phyloP scores from a whole-genome alignment of 1,140 invertebrate species.

The Heliconius melpomene region DNA sequence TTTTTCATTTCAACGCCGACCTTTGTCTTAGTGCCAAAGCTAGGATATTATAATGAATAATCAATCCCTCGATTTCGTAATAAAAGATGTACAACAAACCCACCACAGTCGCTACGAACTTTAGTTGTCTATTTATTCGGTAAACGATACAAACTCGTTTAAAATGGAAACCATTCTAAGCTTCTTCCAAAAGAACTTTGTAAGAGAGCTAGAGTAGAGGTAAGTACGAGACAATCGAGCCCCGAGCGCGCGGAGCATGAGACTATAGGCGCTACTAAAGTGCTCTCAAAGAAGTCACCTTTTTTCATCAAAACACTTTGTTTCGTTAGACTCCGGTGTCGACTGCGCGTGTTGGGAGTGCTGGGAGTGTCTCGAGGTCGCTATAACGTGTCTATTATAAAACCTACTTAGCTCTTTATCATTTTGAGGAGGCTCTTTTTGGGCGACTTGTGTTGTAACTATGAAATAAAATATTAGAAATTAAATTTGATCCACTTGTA shows the following conservation, averaged over 20 bases:
- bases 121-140: no score
- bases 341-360: neutral
- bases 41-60: no score
- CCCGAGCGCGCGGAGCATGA: neutral
- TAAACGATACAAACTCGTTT: no score
- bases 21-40: no score
- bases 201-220: constrained; percentile 9
- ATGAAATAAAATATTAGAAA: no score
- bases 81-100: no score
- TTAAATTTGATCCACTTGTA: no score
- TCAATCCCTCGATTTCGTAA: no score
- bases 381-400: neutral
- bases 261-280: constrained; percentile 26
- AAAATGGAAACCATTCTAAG: neutral
- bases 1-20: no score
- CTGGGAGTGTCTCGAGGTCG: neutral
- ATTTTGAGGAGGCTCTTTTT: neutral
- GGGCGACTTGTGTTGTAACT: neutral
- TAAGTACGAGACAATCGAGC: constrained; percentile 7
- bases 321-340: neutral
- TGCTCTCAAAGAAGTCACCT: constrained; percentile 18
- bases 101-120: neutral
- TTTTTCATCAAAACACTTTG: constrained; percentile 7
- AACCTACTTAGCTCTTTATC: neutral
- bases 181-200: neutral